Conservation (phyloP, 1,140 invertebrate genomes). For the Platorchestia sp. region DNA sequence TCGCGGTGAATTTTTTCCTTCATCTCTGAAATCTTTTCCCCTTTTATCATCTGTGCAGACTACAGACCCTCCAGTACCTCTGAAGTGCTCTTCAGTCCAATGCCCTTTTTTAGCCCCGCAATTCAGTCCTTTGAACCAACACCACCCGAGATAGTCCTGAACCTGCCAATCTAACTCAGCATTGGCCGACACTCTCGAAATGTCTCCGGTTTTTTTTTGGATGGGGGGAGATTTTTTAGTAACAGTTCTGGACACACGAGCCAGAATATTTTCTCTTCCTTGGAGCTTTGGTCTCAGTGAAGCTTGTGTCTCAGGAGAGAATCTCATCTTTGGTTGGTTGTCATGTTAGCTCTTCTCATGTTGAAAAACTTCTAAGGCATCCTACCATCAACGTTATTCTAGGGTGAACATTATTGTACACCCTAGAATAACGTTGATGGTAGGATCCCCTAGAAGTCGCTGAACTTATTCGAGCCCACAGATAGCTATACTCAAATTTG, state of each 20-base stretch:
- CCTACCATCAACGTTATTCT: no score
- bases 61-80: background rate
- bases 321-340: no score
- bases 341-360: no score
- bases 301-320: no score
- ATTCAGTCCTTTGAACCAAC: background rate
- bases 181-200: background rate
- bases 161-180: background rate
- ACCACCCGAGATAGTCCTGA: background rate
- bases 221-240: background rate
- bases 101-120: background rate
- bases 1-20: background rate
- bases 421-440: no score
- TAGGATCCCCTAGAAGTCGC: no score
- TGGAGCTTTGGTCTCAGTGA: background rate
- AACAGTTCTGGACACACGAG: background rate
- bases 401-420: no score
- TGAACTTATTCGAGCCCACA: no score
- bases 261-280: background rate
- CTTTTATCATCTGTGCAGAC: background rate
- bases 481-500: no score
- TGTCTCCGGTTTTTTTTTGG: background rate
- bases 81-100: background rate
- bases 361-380: no score
- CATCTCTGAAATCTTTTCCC: background rate